These are phyloP conservation scores for Prietella phreatophila DNA, from an alignment of 2,113 vertebrate genomes.

Conservation along the genomic window DNA sequence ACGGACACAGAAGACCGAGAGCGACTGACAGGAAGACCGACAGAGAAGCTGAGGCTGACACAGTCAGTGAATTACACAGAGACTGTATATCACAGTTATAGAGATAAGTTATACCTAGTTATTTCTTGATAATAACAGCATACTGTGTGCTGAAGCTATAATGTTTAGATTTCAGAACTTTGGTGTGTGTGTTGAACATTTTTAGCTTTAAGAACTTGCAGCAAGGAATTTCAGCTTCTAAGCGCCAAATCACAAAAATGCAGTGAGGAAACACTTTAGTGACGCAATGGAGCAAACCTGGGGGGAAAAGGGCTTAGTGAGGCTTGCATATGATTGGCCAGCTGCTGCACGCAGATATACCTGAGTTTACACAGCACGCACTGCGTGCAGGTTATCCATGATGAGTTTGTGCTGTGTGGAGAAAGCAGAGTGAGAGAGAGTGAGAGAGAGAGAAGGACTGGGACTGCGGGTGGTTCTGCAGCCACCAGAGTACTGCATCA, in stretches of 20 bases:
- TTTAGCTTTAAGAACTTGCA: neutral
- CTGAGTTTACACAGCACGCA: conserved; percentile 21
- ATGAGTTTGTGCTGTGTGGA: conserved; percentile 44
- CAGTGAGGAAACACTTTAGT: neutral
- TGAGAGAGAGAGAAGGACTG: conserved; percentile 42
- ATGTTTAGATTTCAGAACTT: neutral
- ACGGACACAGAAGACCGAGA: neutral
- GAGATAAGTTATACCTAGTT: neutral
- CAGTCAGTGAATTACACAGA: neutral
- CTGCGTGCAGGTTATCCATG: conserved; percentile 43
- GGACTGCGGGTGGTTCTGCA: conserved; percentile 59
- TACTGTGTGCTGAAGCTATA: neutral
- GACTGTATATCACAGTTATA: neutral
- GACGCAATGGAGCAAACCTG: conserved; percentile 10
- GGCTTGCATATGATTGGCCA: neutral
- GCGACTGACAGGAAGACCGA: too few species aligned
- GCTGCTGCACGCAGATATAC: neutral
- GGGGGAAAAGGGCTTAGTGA: conserved; percentile 26
- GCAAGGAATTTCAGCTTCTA: neutral
- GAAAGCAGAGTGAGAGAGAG: neutral
- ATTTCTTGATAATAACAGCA: neutral
- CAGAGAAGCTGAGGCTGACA: neutral
- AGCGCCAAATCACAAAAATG: neutral
- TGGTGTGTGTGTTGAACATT: neutral
- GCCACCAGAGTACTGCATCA: conserved; percentile 49